phyloP scores from a whole-genome alignment of 53 echinoderm and acorn worm genomes.

The Holothuria leucospilota region DNA sequence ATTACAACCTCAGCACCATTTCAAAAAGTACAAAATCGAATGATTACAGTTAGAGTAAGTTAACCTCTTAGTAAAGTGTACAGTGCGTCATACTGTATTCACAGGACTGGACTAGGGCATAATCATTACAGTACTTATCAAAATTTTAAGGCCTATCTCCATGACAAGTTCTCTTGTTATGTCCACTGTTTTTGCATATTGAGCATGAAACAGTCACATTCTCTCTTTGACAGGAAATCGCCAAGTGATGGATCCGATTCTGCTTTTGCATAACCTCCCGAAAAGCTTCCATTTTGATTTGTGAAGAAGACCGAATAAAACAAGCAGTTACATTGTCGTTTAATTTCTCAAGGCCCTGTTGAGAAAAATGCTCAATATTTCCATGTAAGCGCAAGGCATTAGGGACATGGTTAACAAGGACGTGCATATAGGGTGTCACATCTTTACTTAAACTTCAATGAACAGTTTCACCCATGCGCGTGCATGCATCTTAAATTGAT shows the following conservation, averaged over 20 bases:
- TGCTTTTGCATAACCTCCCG: constrained; percentile 5
- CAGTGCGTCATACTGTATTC: too few relatives aligned
- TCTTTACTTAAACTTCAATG: constrained; percentile 18
- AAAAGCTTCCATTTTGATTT: constrained; percentile 7
- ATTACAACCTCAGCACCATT: too few relatives aligned
- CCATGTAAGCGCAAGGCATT: constrained; percentile 23
- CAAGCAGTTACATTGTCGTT: constrained; percentile 32
- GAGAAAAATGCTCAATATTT: constrained; percentile 12
- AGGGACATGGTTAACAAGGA: constrained; percentile 13
- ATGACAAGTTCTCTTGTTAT: constrained; percentile 24
- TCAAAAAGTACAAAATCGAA: too few relatives aligned
- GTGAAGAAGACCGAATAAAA: constrained; percentile 14
- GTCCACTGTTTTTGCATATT: constrained; percentile 12
- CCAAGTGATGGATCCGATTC: constrained; percentile 7
- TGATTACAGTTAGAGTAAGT: too few relatives aligned
- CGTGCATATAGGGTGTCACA: constrained; percentile 34
- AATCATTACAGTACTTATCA: too few relatives aligned
- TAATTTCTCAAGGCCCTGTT: constrained; percentile 31
- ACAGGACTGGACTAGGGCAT: too few relatives aligned
- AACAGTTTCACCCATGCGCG: constrained; percentile 28
- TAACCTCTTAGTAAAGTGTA: too few relatives aligned
- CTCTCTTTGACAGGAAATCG: constrained; percentile 5
- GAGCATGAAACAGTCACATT: not conserved
- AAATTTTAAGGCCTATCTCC: not conserved
- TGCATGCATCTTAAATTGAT: constrained; percentile 1